Evolutionary conservation across 1,140 invertebrate species (phyloP).

Genomic region (Anastrepha ludens): DNA sequence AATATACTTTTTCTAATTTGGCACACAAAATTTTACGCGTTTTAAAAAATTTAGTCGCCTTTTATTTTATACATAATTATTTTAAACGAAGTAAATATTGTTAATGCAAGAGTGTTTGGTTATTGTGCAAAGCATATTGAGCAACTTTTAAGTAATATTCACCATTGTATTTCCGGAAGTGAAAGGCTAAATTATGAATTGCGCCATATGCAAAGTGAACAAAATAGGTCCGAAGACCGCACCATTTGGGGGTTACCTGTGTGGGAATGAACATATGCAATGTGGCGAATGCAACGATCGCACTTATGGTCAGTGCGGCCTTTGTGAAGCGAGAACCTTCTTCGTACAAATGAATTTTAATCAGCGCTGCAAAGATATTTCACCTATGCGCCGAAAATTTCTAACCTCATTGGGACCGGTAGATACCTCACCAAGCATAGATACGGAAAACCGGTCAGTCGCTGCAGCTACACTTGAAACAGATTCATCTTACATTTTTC

Average conservation of each 20-base stretch:
- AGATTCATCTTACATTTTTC: neutral
- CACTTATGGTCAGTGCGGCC: slow-evolving; percentile 25
- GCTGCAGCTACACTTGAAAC: neutral
- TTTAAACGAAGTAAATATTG: slow-evolving; percentile 20
- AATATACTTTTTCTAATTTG: slow-evolving; percentile 26
- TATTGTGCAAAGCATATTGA: neutral
- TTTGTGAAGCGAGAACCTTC: slow-evolving; percentile 22
- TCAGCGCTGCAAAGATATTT: neutral
- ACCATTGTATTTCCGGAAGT: slow-evolving; percentile 14
- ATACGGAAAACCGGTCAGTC: neutral
- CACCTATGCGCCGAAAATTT: neutral
- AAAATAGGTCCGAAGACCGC: slow-evolving; percentile 54
- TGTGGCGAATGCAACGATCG: slow-evolving; percentile 33
- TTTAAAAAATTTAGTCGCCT: slow-evolving; percentile 48
- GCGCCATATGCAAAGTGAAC: slow-evolving; percentile 54
- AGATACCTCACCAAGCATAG: neutral
- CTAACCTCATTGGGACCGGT: neutral
- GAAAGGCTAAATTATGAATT: slow-evolving; percentile 53
- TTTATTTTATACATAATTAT: slow-evolving; percentile 44
- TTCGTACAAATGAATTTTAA: slow-evolving; percentile 56
- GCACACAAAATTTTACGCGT: slow-evolving; percentile 52
- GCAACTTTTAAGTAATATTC: neutral
- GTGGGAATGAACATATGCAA: slow-evolving; percentile 53
- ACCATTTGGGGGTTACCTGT: slow-evolving; percentile 53
- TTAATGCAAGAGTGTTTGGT: neutral